Evolutionary conservation across 1,140 invertebrate genomes (phyloP).

Genomic region (Matsumurasca onukii): DNA sequence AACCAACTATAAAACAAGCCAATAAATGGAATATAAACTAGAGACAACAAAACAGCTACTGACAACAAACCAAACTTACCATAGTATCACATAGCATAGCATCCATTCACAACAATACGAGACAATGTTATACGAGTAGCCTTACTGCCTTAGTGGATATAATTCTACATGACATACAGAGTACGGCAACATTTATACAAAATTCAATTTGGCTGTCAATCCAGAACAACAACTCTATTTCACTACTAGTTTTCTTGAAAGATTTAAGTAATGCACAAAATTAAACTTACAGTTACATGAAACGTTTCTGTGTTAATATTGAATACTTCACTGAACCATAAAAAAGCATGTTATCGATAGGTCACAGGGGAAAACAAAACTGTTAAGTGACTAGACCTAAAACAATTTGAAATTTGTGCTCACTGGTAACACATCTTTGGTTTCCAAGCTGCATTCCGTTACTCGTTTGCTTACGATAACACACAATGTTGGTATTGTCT

Average conservation of each 20-base stretch:
- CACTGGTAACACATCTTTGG: conserved; percentile 20
- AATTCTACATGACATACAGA: background rate
- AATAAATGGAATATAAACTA: conserved; percentile 13
- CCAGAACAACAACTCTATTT: background rate
- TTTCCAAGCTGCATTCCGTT: background rate
- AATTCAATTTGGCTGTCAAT: background rate
- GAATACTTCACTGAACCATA: background rate
- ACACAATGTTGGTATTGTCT: background rate
- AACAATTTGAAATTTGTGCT: conserved; percentile 21
- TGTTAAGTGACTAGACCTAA: conserved; percentile 13
- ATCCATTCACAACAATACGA: background rate
- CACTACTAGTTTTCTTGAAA: background rate
- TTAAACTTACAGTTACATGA: background rate
- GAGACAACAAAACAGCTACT: background rate
- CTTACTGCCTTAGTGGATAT: background rate
- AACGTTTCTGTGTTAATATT: conserved; percentile 18
- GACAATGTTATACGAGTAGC: background rate
- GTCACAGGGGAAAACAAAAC: background rate
- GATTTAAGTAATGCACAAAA: background rate
- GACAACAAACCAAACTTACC: background rate
- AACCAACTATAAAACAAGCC: background rate
- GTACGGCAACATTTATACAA: no score
- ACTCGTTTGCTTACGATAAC: background rate
- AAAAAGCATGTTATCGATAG: background rate
- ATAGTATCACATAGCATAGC: conserved; percentile 5